Percentiles rank a stretch among this genome's conserved stretches.
Evolutionary conservation across 2,888 invertebrate genomes (phyloP).

Genomic region (Chaetogeoica ovagalla): DNA sequence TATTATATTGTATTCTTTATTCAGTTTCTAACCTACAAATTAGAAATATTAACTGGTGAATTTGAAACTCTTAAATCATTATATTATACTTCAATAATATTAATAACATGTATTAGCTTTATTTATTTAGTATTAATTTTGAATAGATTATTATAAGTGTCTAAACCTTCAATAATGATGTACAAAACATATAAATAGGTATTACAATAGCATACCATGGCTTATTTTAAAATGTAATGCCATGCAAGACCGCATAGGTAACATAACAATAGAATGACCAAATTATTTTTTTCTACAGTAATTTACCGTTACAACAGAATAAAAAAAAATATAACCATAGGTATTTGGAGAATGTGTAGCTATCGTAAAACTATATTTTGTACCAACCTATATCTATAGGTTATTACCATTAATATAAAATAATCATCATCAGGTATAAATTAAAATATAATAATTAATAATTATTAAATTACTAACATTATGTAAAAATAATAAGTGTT

Average conservation of each 20-base stretch:
- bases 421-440: background rate
- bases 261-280: constrained; percentile 46
- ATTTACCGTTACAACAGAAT: constrained; percentile 44
- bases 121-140: background rate
- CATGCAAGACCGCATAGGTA: constrained; percentile 27
- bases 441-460: constrained; percentile 16
- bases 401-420: constrained; percentile 23
- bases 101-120: background rate
- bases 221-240: constrained; percentile 37
- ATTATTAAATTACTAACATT: background rate
- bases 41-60: no score
- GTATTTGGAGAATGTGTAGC: constrained; percentile 38
- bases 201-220: constrained; percentile 37
- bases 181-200: background rate
- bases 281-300: constrained; percentile 44
- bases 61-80: no score
- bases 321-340: constrained; percentile 19
- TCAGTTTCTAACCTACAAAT: no score
- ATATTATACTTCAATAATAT: no score
- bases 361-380: constrained; percentile 7
- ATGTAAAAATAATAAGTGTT: background rate
- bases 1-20: no score
- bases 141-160: background rate
- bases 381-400: constrained; percentile 5
- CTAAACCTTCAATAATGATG: constrained; percentile 3